These are phyloP conservation scores for Microtus pennsylvanicus DNA, from an alignment of 2,113 vertebrate genomes.

Conservation along the genomic window DNA sequence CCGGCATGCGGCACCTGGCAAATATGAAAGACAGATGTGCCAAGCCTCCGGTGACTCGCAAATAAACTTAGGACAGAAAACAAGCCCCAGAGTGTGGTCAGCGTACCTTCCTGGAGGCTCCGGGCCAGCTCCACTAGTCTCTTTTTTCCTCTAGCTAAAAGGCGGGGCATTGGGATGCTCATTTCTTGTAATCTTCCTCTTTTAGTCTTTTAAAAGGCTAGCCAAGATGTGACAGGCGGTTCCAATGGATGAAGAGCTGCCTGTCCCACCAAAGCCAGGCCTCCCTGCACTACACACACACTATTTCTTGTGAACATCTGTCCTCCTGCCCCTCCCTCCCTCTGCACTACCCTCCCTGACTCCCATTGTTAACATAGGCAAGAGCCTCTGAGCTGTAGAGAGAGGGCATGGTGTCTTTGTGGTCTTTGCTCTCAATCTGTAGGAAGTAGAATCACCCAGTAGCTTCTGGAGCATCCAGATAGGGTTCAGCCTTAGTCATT, in stretches of 20 bases:
- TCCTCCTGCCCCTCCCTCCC: background rate
- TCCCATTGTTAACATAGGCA: background rate
- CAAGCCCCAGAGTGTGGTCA: background rate
- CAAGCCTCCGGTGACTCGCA: background rate
- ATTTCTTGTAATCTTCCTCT: background rate
- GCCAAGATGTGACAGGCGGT: fast-evolving
- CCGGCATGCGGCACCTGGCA: background rate
- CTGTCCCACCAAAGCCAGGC: background rate
- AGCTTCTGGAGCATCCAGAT: background rate
- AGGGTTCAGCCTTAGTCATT: background rate
- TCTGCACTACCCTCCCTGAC: background rate
- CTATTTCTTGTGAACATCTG: no score
- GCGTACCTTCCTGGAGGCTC: background rate
- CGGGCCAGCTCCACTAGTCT: background rate
- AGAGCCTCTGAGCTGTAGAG: background rate
- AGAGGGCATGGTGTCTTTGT: background rate
- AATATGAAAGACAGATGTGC: slow-evolving; percentile 22
- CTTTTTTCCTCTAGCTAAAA: background rate
- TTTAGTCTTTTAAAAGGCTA: background rate
- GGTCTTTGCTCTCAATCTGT: background rate
- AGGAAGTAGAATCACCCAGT: background rate
- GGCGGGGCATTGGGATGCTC: background rate
- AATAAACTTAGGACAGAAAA: background rate
- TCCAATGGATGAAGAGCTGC: background rate
- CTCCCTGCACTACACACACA: fast-evolving